phyloP scores from a whole-genome alignment of 2,888 invertebrate species.

The Ypsolopha sequella region DNA sequence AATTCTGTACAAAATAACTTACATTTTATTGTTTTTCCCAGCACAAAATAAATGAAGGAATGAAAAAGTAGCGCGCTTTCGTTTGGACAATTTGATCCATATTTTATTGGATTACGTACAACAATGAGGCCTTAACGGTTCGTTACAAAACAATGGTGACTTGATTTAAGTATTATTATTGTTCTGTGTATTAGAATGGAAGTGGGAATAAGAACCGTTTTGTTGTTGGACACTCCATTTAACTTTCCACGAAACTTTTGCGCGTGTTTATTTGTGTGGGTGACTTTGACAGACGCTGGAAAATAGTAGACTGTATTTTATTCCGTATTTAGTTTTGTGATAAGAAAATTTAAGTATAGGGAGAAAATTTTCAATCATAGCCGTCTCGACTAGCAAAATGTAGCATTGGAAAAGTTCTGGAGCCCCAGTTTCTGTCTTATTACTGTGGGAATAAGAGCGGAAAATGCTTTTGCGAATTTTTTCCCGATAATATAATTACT shows the following conservation, averaged over 20 bases:
- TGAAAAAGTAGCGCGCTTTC: background rate
- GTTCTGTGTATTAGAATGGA: background rate
- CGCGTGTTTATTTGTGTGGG: background rate
- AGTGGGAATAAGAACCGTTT: background rate
- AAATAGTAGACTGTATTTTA: too few species aligned
- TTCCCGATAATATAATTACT: too few species aligned
- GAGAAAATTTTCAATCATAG: too few species aligned
- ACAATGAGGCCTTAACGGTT: slow-evolving; percentile 1
- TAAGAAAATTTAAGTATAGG: too few species aligned
- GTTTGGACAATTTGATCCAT: slow-evolving; percentile 4
- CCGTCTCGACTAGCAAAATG: too few species aligned
- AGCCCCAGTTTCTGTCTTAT: too few species aligned
- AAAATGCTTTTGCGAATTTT: too few species aligned
- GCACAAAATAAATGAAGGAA: slow-evolving; percentile 1
- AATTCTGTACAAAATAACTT: too few species aligned
- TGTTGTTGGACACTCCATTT: too few species aligned
- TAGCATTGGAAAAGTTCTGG: too few species aligned
- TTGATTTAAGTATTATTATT: background rate
- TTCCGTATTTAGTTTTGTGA: too few species aligned
- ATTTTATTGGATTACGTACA: slow-evolving; percentile 6
- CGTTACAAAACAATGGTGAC: background rate
- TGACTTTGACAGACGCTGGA: background rate
- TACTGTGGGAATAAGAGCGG: too few species aligned
- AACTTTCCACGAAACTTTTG: background rate
- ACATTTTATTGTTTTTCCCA: background rate